Evolutionary conservation across 2,113 vertebrate genomes (phyloP).

Genomic region (Oenanthe melanoleuca): DNA sequence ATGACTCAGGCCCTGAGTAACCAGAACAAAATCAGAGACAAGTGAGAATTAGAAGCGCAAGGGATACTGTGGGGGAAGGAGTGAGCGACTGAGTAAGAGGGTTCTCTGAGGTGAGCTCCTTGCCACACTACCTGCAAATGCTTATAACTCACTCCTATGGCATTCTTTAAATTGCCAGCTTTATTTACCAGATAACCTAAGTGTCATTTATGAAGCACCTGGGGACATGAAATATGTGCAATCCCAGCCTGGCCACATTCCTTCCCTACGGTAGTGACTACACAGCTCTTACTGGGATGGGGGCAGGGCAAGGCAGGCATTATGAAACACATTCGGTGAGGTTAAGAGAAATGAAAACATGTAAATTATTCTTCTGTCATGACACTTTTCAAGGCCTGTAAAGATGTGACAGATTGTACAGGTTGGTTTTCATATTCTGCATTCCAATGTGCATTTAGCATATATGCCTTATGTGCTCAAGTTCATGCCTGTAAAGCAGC

Average conservation of each 20-base stretch:
- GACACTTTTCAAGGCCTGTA: background rate
- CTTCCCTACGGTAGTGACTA: background rate
- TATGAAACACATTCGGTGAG: background rate
- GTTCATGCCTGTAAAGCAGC: background rate
- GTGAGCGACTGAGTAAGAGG: background rate
- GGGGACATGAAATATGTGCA: background rate
- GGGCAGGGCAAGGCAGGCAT: background rate
- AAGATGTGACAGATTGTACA: slow-evolving; percentile 8
- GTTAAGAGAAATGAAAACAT: background rate
- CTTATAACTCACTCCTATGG: background rate
- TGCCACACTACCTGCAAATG: background rate
- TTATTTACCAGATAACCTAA: slow-evolving; percentile 5
- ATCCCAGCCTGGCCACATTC: background rate
- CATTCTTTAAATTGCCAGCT: background rate
- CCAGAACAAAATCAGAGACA: slow-evolving; percentile 3
- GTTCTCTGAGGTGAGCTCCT: slow-evolving; percentile 11
- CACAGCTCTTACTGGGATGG: background rate
- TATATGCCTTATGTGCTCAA: background rate
- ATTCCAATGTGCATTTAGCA: background rate
- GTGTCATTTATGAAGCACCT: slow-evolving; percentile 7
- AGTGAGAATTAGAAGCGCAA: background rate
- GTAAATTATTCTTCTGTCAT: background rate
- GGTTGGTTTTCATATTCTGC: background rate
- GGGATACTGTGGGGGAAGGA: background rate
- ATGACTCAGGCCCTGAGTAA: slow-evolving; percentile 34